Evolutionary conservation across 1,140 invertebrate genomes (phyloP).

Genomic region (Dendrolimus kikuchii): DNA sequence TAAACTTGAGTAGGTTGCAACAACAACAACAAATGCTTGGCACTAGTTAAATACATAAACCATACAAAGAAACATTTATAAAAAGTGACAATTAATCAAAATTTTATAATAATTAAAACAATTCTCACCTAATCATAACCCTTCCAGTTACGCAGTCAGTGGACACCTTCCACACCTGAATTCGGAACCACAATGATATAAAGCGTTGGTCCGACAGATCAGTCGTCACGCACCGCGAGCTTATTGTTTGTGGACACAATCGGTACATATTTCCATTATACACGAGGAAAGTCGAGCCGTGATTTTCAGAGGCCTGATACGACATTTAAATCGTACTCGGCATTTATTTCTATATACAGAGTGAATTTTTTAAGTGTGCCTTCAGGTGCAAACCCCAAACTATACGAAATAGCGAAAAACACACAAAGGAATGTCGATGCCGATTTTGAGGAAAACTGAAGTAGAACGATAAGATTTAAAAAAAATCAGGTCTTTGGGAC

Average conservation of each 20-base stretch:
- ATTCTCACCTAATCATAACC: constrained; percentile 29
- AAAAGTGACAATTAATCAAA: too few relatives aligned
- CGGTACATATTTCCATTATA: constrained; percentile 26
- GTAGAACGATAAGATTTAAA: too few relatives aligned
- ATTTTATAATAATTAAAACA: neutral
- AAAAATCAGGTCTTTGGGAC: too few relatives aligned
- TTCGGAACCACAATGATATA: constrained; percentile 13
- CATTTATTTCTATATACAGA: neutral
- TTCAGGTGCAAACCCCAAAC: too few relatives aligned
- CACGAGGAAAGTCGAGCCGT: constrained; percentile 2
- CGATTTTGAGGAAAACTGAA: too few relatives aligned
- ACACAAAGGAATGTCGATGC: too few relatives aligned
- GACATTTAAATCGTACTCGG: neutral
- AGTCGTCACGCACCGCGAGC: constrained; percentile 30
- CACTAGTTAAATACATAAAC: too few relatives aligned
- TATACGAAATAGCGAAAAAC: too few relatives aligned
- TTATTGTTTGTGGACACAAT: constrained; percentile 38
- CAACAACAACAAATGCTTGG: too few relatives aligned
- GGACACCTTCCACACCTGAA: neutral
- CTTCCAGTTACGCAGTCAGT: neutral
- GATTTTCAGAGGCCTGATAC: neutral
- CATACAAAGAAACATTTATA: too few relatives aligned
- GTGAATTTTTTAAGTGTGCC: neutral
- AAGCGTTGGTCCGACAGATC: constrained; percentile 7
- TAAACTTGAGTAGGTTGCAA: too few relatives aligned